Base-by-base conservation (phyloP, 2,888 invertebrate genomes). In the Bhutanitis thaidina region DNA sequence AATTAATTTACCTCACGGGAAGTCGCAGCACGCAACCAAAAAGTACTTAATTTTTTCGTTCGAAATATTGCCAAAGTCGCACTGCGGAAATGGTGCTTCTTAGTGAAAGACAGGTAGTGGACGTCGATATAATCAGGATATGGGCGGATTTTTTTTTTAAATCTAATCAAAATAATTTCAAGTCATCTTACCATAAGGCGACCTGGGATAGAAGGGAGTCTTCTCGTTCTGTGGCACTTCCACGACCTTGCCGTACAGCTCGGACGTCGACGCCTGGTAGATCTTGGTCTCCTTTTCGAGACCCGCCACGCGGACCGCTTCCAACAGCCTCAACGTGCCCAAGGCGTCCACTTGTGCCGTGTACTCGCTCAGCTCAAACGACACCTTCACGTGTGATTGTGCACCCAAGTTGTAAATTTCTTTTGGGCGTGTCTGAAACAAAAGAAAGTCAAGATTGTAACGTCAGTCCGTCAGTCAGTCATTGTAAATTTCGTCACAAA, bases 391-490 rank as follows among this genome's bases (percentile, higher is more conserved):
- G 83, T 99, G 99, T 61, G 98, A 98, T 77, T 99, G 99, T 0
- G 99, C 99, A 0, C 98, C 99, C 57, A 99, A 91, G 89, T 99
- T 99, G 79, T 99, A 99, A 60, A 99, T 96, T 88, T 99, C 99
- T 32, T 93, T 93, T 0, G 99, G 99, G 65, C 84, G 91, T 74
- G 72, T 91, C 92, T 90, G 65, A 1, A 63, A 69, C 39, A 43
- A 12, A 29, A 27, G 7, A 27, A 5, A 27, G 27, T 27, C 7
- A 2, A 20, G 5, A 4, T 20, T 20, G 20, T 20, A 5, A 20
- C 20, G 20, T 20, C 20, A 20, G 20, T 20, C n/a, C n/a, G n/a
- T n/a, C n/a, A n/a, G n/a, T n/a, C n/a, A n/a, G n/a, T n/a, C n/a
- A n/a, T n/a, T n/a, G n/a, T n/a, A n/a, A n/a, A n/a, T n/a, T n/a